Evolutionary conservation across 2,888 invertebrate species (phyloP).

Genomic region (Cheilosia urbana): DNA sequence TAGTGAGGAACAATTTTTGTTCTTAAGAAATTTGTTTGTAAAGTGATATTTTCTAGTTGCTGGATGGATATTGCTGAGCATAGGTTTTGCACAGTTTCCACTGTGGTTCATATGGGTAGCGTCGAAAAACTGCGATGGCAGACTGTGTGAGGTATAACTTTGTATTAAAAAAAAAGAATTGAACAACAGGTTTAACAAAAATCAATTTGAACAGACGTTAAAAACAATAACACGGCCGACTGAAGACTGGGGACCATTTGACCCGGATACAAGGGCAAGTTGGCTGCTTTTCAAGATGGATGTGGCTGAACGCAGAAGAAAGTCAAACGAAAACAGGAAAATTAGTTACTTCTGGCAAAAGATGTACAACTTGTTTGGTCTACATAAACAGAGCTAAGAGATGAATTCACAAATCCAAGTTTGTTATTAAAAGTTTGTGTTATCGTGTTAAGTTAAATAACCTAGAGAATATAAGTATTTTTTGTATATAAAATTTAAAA

Average conservation of each 20-base stretch:
- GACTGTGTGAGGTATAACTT: slow-evolving; percentile 75
- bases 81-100: slow-evolving; percentile 85
- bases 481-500: slow-evolving; percentile 14
- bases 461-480: neutral
- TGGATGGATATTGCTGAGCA: slow-evolving; percentile 85
- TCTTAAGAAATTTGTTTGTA: neutral
- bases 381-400: slow-evolving; percentile 42
- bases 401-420: neutral
- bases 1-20: slow-evolving; percentile 82
- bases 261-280: slow-evolving; percentile 84
- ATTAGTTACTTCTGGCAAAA: slow-evolving; percentile 80
- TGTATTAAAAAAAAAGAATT: neutral
- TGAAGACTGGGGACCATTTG: slow-evolving; percentile 87
- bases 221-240: slow-evolving; percentile 85
- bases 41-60: slow-evolving; percentile 81
- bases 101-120: slow-evolving; percentile 83
- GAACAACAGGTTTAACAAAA: neutral
- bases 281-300: slow-evolving; percentile 86
- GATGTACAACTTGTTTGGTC: slow-evolving; percentile 79
- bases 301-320: slow-evolving; percentile 83
- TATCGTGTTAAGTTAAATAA: neutral
- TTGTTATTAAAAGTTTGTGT: neutral
- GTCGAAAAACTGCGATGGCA: slow-evolving; percentile 75
- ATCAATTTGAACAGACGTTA: slow-evolving; percentile 77
- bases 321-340: slow-evolving; percentile 76